Conservation (phyloP, 2,797 vertebrate genomes). For the Masticophis lateralis region DNA sequence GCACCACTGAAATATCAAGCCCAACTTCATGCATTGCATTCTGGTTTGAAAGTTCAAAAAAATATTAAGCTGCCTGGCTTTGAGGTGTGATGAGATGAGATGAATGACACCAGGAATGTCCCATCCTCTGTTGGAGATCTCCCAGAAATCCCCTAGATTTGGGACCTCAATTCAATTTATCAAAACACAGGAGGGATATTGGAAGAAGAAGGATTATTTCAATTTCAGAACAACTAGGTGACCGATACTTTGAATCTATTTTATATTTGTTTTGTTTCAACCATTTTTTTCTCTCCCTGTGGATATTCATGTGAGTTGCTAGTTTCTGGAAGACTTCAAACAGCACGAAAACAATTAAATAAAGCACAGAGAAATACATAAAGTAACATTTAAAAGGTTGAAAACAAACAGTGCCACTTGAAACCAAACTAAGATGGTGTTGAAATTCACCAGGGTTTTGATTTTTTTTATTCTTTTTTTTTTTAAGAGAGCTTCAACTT, state of each 20-base stretch:
- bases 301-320: neutral
- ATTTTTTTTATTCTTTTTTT: neutral
- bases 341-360: neutral
- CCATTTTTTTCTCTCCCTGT: neutral
- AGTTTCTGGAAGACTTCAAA: neutral
- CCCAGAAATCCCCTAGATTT: constrained; percentile 1
- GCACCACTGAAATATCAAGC: neutral
- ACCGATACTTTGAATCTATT: neutral
- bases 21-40: rapidly evolving
- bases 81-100: neutral
- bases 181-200: neutral
- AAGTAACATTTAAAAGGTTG: neutral
- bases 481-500: neutral
- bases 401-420: neutral
- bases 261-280: neutral
- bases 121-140: constrained; percentile 31
- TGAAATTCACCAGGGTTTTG: neutral
- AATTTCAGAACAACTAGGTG: neutral
- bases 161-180: neutral
- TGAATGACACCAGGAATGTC: constrained; percentile 1
- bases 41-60: neutral
- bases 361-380: neutral
- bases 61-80: neutral
- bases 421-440: neutral
- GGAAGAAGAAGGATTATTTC: neutral